A percentile compares a stretch with the other conserved stretches of the same genome.
Conservation (phyloP, 2,113 vertebrate species). For the Notechis scutatus region DNA sequence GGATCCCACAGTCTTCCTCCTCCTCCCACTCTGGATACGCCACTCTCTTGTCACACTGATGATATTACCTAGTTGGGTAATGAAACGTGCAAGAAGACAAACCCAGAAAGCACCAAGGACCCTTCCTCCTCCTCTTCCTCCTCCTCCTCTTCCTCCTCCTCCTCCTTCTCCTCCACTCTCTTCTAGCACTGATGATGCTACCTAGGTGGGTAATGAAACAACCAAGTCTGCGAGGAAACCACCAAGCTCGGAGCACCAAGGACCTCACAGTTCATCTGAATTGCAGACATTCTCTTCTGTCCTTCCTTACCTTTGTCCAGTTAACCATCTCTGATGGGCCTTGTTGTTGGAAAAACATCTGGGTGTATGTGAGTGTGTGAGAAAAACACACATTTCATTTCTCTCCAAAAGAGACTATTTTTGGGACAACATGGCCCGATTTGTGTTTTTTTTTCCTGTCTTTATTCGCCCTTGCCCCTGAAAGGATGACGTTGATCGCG, state of each 20-base stretch:
- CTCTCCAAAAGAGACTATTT: neutral
- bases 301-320: neutral
- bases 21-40: too few species aligned
- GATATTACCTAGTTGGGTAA: too few species aligned
- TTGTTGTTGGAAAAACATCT: neutral
- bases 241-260: neutral
- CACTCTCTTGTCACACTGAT: too few species aligned
- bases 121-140: too few species aligned
- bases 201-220: neutral
- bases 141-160: too few species aligned
- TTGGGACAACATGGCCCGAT: neutral
- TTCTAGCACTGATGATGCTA: neutral
- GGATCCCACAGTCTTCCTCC: too few species aligned
- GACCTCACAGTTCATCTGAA: neutral
- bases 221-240: neutral
- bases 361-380: too few species aligned
- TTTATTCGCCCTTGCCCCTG: neutral
- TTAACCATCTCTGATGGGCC: neutral
- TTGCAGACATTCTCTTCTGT: neutral
- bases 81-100: too few species aligned
- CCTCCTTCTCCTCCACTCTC: too few species aligned
- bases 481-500: conserved; percentile 77
- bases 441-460: neutral
- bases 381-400: neutral
- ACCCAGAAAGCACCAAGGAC: too few species aligned